Base-by-base conservation (phyloP, 2,113 vertebrate species). In the Plectropomus leopardus region DNA sequence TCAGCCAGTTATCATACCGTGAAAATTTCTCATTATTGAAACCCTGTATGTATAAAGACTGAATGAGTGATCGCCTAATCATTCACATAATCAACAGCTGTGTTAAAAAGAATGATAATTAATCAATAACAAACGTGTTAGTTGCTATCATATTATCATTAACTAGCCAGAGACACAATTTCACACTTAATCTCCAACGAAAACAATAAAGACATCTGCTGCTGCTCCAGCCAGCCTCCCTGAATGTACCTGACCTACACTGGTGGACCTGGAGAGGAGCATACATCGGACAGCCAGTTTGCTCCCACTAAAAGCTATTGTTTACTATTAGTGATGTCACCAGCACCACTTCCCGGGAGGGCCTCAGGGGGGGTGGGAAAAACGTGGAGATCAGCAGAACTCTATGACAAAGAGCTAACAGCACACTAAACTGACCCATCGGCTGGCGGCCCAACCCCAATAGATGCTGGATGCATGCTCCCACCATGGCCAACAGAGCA, bases 341-440 rank as follows among this genome's bases (percentile, higher is more conserved):
- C 72, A 91, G 91, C 89, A 86, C 78, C 85, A 91, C 86, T 93
- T 94, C 84, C 92, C 88, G 73, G 88, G 92, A 92, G 92, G 93
- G 91, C 93, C 93, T 90, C 92, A 28, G 82, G 74, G 32, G 72
- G 70, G 81, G 82, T 74, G 75, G 47, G 59, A 67, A 66, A 93
- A 94, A 86, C 82, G 86, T 92, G 88, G 87, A 87, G 87, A 91
- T 94, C 93, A 94, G 93, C 93, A 94, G 80, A 94, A 93, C 91
- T 88, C 83, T 30, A 80, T 88, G 92, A 94, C 93, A 94, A 94
- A 94, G 92, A 82, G 81, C 87, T 79, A 90, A 75, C 76, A 68
- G 85, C 92, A 83, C 86, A 83, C 90, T 90, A 89, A 92, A 92
- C 85, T 88, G 90, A 92, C 87, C 91, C 88, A 85, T 55, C 53